Conservation (phyloP, 2,797 vertebrate genomes). For the Poecilia wingei region DNA sequence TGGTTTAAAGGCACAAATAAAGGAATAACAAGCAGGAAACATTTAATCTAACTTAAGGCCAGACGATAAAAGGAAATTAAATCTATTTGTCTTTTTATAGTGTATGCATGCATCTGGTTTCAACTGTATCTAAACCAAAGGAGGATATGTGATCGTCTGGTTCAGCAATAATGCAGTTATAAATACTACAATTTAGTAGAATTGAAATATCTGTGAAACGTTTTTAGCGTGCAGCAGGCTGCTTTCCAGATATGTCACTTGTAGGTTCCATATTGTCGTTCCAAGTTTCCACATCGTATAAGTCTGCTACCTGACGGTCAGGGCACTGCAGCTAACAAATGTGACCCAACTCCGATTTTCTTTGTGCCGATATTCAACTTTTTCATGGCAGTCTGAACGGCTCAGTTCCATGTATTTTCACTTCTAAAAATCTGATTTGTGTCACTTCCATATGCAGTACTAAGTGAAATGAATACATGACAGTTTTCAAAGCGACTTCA, state of each 20-base stretch:
- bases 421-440: no score
- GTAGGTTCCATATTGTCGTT: not conserved
- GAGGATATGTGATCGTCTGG: not conserved
- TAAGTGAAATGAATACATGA: no score
- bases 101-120: not conserved
- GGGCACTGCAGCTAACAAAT: not conserved
- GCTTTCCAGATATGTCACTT: not conserved
- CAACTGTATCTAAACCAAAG: not conserved
- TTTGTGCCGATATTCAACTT: no score
- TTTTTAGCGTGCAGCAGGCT: not conserved
- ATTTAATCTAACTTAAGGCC: not conserved
- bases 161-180: not conserved
- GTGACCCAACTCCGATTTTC: no score
- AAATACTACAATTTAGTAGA: not conserved
- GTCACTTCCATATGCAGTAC: no score
- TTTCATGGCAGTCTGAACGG: no score
- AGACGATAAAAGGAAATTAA: not conserved
- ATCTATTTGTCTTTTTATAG: not conserved
- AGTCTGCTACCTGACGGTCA: not conserved
- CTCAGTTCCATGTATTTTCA: no score
- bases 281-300: not conserved
- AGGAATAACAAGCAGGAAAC: not conserved
- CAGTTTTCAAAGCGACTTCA: no score
- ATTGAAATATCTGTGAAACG: not conserved
- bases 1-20: not conserved